A percentile compares a stretch with the other conserved stretches of the same genome.
phyloP scores from a whole-genome alignment of 1,140 invertebrate species.

The Trachymyrmex septentrionalis region DNA sequence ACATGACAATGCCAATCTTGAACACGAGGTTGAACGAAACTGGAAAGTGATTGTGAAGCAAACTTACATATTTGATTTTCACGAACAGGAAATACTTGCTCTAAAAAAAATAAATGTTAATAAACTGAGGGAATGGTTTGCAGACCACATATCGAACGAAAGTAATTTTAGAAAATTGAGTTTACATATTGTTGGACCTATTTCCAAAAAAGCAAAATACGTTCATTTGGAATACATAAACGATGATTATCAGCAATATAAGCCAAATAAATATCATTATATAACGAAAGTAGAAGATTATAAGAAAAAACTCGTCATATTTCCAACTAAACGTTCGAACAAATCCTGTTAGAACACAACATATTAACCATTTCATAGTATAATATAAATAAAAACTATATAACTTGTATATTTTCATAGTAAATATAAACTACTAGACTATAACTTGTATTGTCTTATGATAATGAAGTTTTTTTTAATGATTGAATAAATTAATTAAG shows the following conservation, averaged over 20 bases:
- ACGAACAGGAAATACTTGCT: constrained; percentile 87
- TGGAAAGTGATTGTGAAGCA: constrained; percentile 90
- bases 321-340: constrained; percentile 70
- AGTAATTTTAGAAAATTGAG: constrained; percentile 89
- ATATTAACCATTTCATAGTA: background rate
- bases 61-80: constrained; percentile 91
- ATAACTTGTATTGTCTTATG: constrained; percentile 13
- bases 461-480: constrained; percentile 9
- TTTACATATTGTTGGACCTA: constrained; percentile 87
- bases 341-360: background rate
- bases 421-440: no score
- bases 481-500: no score
- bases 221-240: constrained; percentile 70
- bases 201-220: constrained; percentile 63
- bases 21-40: constrained; percentile 91
- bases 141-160: constrained; percentile 87
- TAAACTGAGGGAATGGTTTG: constrained; percentile 89
- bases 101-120: constrained; percentile 83
- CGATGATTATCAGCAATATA: background rate
- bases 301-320: constrained; percentile 80
- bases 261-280: constrained; percentile 18
- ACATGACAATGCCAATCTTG: constrained; percentile 90
- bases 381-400: constrained; percentile 13
- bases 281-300: constrained; percentile 71
- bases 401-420: no score